Evolutionary conservation across 2,888 invertebrate species (phyloP), one percentile per base, ranked within the genome.

Genomic region (Oscheius sp.): DNA sequence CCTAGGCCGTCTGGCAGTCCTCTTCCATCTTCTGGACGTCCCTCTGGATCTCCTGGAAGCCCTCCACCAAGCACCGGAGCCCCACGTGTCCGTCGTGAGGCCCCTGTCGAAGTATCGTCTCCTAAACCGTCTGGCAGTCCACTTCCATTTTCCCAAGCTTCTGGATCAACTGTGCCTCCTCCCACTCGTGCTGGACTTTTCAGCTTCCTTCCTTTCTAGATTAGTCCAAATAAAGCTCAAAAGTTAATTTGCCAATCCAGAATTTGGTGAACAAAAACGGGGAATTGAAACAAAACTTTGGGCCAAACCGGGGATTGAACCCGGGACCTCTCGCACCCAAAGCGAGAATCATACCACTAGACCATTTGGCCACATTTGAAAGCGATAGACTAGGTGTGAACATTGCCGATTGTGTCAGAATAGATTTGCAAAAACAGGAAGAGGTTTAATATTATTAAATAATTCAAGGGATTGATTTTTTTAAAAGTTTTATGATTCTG

Each of bases 311-410:
- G 72, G 74, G 72, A 73, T 78, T 68, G 80, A 80, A 74, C 77
- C 81, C 83, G 84, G 84, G 83, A 84, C 84, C 84, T 85, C 83
- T 84, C 84, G 84, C 83, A 85, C 84, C 84, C 84, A 75, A 83
- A 85, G 83, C 83, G 84, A 85, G 83, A 84, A 83, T 83, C 83
- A 85, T 83, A 83, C 84, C 83, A 78, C 83, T 83, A 85, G 26
- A 44, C 64, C 38, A 64, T 41, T 62, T 32, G 24, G 33, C 33
- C 64, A n/a, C n/a, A n/a, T n/a, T n/a, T n/a, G n/a, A n/a, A n/a
- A n/a, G n/a, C n/a, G n/a, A n/a, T n/a, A n/a, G n/a, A n/a, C n/a
- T n/a, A n/a, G n/a, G n/a, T n/a, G n/a, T n/a, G n/a, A n/a, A n/a
- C n/a, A n/a, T n/a, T n/a, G n/a, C n/a, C n/a, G n/a, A n/a, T n/a